Conservation (phyloP, 2,888 invertebrate genomes). For the Platycheirus rosarum region DNA sequence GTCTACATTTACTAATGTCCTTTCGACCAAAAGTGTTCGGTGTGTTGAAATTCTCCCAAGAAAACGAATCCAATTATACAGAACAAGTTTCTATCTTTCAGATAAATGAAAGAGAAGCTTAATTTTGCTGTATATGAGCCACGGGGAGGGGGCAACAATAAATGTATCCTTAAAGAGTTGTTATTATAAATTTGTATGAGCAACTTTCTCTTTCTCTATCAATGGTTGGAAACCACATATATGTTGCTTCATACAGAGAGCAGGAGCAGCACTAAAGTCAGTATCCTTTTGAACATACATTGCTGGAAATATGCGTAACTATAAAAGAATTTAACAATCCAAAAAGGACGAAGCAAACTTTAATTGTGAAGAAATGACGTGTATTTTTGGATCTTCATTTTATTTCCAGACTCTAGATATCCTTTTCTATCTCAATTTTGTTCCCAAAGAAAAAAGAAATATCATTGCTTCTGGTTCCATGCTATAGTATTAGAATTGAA, state of each 20-base stretch:
- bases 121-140: conserved; percentile 7
- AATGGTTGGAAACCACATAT: conserved; percentile 45
- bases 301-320: conserved; percentile 21
- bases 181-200: conserved; percentile 39
- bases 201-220: conserved; percentile 12
- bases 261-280: conserved; percentile 51
- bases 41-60: conserved; percentile 58
- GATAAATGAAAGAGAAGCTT: not conserved
- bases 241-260: conserved; percentile 44
- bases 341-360: conserved; percentile 65
- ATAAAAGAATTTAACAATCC: conserved; percentile 61
- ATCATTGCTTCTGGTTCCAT: conserved; percentile 35
- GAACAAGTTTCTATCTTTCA: conserved; percentile 15
- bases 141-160: not conserved
- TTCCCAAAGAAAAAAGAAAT: conserved; percentile 19
- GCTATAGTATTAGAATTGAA: too few species aligned
- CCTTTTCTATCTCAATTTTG: conserved; percentile 6
- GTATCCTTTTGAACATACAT: not conserved
- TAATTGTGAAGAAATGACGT: conserved; percentile 61
- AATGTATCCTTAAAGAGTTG: conserved; percentile 29
- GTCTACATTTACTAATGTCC: conserved; percentile 60
- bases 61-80: conserved; percentile 70
- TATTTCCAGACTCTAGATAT: conserved; percentile 3
- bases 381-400: conserved; percentile 46
- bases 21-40: conserved; percentile 52